Percentiles rank a stretch among this genome's conserved stretches.
phyloP scores from a whole-genome alignment of 2,888 invertebrate species.

The Calliopum simillimum region DNA sequence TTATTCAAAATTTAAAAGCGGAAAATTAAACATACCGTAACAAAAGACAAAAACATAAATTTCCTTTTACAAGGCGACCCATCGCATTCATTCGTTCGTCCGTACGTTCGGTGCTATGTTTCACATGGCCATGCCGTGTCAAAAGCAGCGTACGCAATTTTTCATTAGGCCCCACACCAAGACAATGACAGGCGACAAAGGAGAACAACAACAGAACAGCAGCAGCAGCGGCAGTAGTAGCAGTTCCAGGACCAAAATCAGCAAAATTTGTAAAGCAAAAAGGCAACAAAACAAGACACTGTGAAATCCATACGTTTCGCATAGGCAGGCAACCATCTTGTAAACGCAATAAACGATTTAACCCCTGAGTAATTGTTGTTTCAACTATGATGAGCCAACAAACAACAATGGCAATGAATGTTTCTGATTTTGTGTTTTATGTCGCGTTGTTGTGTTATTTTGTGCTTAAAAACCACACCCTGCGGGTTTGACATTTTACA shows the following conservation, averaged over 20 bases:
- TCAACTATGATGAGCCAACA: not conserved
- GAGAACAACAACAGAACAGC: not conserved
- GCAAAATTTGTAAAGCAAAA: conserved; percentile 3
- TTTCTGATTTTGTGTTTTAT: conserved; percentile 3
- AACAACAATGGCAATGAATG: conserved; percentile 6
- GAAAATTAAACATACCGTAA: conserved; percentile 44
- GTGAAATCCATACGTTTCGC: conserved; percentile 33
- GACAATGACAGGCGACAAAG: no score
- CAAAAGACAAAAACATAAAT: conserved; percentile 50
- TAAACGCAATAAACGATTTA: conserved; percentile 38
- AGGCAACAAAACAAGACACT: conserved; percentile 27
- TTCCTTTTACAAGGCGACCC: conserved; percentile 50
- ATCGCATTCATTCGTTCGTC: no score
- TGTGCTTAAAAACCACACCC: conserved; percentile 37
- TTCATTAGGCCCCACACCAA: conserved; percentile 30
- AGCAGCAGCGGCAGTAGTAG: not conserved
- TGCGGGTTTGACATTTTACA: conserved; percentile 39
- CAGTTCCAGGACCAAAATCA: conserved; percentile 6
- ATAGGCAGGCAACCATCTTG: conserved; percentile 25
- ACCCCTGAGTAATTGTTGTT: conserved; percentile 37
- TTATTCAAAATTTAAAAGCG: conserved; percentile 39
- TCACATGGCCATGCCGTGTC: conserved; percentile 39
- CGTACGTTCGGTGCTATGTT: conserved; percentile 45
- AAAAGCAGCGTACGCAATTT: conserved; percentile 33
- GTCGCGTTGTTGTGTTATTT: conserved; percentile 3